Base-by-base conservation (phyloP, 1,140 invertebrate genomes). In the Dendrolimus punctatus region DNA sequence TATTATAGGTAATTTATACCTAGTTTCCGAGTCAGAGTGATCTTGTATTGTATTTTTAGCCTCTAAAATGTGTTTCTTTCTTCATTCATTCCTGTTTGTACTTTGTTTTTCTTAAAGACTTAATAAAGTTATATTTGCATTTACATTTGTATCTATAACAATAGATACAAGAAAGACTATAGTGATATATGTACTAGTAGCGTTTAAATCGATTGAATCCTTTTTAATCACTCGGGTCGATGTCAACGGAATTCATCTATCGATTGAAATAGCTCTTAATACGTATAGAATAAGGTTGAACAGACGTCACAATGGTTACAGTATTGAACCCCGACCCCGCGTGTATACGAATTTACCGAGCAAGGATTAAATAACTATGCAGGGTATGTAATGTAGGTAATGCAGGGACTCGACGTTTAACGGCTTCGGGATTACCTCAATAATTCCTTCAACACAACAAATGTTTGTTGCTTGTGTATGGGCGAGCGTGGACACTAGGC, bases 361-460 rank as follows among this genome's bases (percentile, higher is more conserved):
- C 69, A 71, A 68, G 76, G 76, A 84, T 84, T 84, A 84, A 84
- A 78, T 79, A 81, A 84, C 71, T 77, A 75, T 72, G 71, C 72
- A 67, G 71, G 67, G 73, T 79, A 76, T 77, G 80, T 83, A 77
- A 79, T 80, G 76, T 81, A 80, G 71, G 71, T 80, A 81, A 81
- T 84, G 64, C 76, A 73, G 73, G 78, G 78, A 75, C 73, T 73
- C 78, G 68, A 70, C 76, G 66, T 77, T 80, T 74, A 80, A 78
- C 76, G 80, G 75, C 77, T 81, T 80, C 78, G 61, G 79, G 80
- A 84, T 84, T 81, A 84, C 80, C 72, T 77, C 68, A 71, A 73
- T 80, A 83, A 80, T 75, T 62, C 76, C 73, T 65, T 75, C 60
- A 68, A 70, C 73, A 73, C 73, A 77, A 76, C 80, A 80, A 84